Percentiles rank a stretch among this genome's conserved stretches.
phyloP scores from a whole-genome alignment of 92 coral and sea anemone species.

The Parazoanthus swiftii region DNA sequence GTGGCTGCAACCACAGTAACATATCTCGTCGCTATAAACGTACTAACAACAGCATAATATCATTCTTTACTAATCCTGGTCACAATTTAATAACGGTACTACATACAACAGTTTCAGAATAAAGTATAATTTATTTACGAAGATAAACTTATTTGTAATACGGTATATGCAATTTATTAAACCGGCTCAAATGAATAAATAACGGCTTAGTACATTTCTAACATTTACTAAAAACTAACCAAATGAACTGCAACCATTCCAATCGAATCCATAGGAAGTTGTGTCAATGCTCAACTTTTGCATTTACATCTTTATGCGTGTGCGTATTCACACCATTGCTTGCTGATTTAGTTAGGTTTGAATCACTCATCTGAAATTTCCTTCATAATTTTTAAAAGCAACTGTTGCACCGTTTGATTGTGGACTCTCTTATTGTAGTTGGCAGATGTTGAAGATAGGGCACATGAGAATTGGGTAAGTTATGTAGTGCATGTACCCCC shows the following conservation, averaged over 20 bases:
- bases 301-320: too few relatives aligned
- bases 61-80: background rate
- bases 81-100: background rate
- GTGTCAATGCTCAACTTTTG: background rate
- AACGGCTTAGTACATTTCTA: background rate
- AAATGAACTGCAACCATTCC: background rate
- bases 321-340: background rate
- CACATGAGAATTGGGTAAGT: slow-evolving; percentile 42
- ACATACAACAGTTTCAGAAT: background rate
- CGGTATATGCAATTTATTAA: too few relatives aligned
- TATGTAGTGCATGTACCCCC: background rate
- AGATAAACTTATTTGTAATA: background rate
- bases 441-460: slow-evolving; percentile 35
- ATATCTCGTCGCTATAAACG: background rate
- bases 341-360: background rate
- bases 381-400: background rate
- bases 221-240: background rate
- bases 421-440: slow-evolving; percentile 27
- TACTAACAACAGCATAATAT: background rate
- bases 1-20: background rate
- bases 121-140: background rate
- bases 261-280: background rate
- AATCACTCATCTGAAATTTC: background rate
- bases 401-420: slow-evolving; percentile 3
- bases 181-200: background rate